Evolutionary conservation across 2,888 invertebrate genomes (phyloP), one percentile per base, ranked within the genome.

Genomic region (Melitaea athalia): DNA sequence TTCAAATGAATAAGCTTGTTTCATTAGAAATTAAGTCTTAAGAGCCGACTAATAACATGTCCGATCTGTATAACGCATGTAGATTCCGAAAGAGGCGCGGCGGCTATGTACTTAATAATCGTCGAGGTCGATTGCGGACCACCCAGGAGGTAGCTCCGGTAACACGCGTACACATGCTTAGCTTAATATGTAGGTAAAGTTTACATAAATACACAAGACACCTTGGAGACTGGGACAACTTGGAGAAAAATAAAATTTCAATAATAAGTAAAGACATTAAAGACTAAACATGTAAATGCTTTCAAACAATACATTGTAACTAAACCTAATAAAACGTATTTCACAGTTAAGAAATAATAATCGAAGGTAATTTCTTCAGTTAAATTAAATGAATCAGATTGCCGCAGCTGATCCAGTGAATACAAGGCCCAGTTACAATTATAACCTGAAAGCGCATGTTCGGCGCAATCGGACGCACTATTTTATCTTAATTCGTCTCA

Each of bases 401-500:
- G 63, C 67, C 59, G 60, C 55, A 57, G 33, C 64, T 67, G 67
- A 72, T 68, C 65, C 63, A 63, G 55, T 38, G 62, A 60, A 61
- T 63, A 67, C 63, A 59, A 62, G 70, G 33, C 59, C 63, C 63
- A 63, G 62, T 57, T 63, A 55, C 69, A 63, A 64, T 69, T 64
- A 63, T 68, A 66, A 64, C 81, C 84, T 82, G 78, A 85, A 84
- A 82, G 76, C 84, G 82, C 87, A 78, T 83, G 87, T 86, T 85
- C 78, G 78, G 77, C 73, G 74, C 76, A 81, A 75, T 81, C 72
- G 77, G 78, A 82, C 79, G 79, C 76, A 81, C 59, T 72, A 70
- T 72, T 84, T 85, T 88, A 88, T 88, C 89, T 88, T 88, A 88
- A 89, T 89, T 86, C 80, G 85, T 79, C 87, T 89, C 88, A 90